A percentile compares a stretch with the other conserved stretches of the same genome.
Evolutionary conservation across 2,888 invertebrate genomes (phyloP).

Genomic region (Andrena camellia): DNA sequence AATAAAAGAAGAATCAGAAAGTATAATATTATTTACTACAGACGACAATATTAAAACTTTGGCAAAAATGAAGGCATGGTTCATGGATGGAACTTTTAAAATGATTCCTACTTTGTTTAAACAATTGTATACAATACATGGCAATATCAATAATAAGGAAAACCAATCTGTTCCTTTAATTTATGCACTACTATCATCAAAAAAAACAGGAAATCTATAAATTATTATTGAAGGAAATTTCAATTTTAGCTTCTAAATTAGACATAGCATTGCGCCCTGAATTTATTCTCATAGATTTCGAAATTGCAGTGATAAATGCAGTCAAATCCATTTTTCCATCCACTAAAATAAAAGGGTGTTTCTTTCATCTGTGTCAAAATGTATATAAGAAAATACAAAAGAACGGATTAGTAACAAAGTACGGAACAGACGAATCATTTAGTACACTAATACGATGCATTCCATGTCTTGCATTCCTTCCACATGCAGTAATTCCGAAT

Average conservation of each 20-base stretch:
- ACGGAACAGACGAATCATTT: not conserved
- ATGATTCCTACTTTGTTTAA: conserved; percentile 8
- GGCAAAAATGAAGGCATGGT: conserved; percentile 15
- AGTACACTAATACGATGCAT: not conserved
- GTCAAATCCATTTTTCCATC: conserved; percentile 2
- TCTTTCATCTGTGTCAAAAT: conserved; percentile 9
- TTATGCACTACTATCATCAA: not conserved
- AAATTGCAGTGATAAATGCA: not conserved
- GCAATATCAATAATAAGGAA: not conserved
- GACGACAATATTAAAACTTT: conserved; percentile 10
- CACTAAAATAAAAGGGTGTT: conserved; percentile 13
- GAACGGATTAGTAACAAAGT: not conserved
- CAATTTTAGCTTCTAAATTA: not conserved
- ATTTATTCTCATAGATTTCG: not conserved
- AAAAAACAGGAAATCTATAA: not conserved
- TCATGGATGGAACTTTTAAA: conserved; percentile 19
- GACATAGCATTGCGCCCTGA: not conserved
- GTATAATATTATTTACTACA: conserved; percentile 10
- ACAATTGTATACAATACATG: not conserved
- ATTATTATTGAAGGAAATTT: not conserved
- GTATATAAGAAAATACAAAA: conserved; percentile 2
- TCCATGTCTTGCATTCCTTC: not conserved
- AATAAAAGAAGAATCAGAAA: not conserved
- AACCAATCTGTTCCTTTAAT: not conserved
- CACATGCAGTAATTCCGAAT: not conserved